Percentiles rank a stretch among this genome's conserved stretches.
These are phyloP conservation scores for Muntiacus muntjak DNA, from an alignment of 2,113 vertebrate species.

Conservation along the genomic window DNA sequence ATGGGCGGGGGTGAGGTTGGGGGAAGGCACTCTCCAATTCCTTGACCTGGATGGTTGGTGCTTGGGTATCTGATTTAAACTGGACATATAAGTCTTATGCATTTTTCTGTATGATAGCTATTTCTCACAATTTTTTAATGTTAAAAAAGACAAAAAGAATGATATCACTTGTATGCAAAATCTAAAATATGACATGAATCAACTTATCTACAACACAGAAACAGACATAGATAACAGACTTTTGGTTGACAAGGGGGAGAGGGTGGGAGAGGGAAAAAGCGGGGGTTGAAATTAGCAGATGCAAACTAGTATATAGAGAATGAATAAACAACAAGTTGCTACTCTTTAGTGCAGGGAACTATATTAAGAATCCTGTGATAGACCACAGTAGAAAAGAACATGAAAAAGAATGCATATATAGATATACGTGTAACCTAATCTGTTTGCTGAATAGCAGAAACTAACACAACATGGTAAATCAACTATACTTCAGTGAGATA, in stretches of 20 bases:
- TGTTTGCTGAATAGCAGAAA: neutral
- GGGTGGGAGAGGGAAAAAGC: neutral
- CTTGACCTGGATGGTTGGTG: neutral
- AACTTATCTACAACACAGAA: neutral
- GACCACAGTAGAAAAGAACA: neutral
- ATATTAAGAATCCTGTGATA: neutral
- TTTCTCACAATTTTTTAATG: neutral
- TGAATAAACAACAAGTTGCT: neutral
- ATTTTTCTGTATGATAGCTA: neutral
- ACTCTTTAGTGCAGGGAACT: neutral
- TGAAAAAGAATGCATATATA: neutral
- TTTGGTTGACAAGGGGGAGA: neutral
- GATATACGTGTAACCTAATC: neutral
- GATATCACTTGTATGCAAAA: neutral
- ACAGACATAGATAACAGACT: neutral
- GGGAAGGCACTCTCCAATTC: neutral
- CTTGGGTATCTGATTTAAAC: neutral
- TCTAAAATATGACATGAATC: neutral
- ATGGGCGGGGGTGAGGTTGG: accelerated
- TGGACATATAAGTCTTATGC: neutral
- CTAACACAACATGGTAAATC: neutral
- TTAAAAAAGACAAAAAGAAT: neutral
- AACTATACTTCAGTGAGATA: neutral
- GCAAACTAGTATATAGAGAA: neutral
- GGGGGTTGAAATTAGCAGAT: neutral